Evolutionary conservation across 1,140 invertebrate genomes (phyloP), one percentile per base, ranked within the genome.

Genomic region (Microplitis demolitor): DNA sequence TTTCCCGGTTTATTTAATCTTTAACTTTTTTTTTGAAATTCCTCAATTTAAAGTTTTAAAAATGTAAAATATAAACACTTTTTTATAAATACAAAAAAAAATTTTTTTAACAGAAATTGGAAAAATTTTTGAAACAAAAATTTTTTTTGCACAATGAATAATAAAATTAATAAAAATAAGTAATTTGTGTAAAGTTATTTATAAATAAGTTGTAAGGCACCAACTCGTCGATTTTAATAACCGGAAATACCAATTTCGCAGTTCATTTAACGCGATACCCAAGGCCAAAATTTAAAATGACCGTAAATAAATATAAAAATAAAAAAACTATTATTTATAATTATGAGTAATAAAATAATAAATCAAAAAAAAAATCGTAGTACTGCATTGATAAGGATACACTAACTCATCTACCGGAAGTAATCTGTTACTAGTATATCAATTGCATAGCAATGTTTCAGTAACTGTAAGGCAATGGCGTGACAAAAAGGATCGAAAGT

Each of bases 211-310:
- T 62, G 6, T 63, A 37, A 72, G 34, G 35, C 24, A 24, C 14
- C 6, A 35, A 33, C 56, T 50, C 53, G 50, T 58, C 8, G 45
- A 58, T 37, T 66, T 66, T 66, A 72, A 72, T 64, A 72, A 66
- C 70, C 70, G 70, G 70, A 72, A 66, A 60, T 72, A 14, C 63
- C 70, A 72, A 72, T 72, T 72, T 14, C 45, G 54, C 34, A 54
- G 63, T 50, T 16, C 60, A 35, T 37, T 56, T 54, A 24, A n/a
- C 62, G 34, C 11, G 24, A 34, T 56, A 71, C 39, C 24, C 69
- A 71, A 71, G 69, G 69, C 53, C 60, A 63, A 71, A 71, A 64
- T 71, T 56, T 64, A 34, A 35, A 54, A 69, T 60, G 5, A 60
- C 9, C 14, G 24, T 39, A 60, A 39, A 69, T 69, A 58, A 58